Conservation (phyloP, 1,140 invertebrate genomes). For the Atopsyche davidsoni region DNA sequence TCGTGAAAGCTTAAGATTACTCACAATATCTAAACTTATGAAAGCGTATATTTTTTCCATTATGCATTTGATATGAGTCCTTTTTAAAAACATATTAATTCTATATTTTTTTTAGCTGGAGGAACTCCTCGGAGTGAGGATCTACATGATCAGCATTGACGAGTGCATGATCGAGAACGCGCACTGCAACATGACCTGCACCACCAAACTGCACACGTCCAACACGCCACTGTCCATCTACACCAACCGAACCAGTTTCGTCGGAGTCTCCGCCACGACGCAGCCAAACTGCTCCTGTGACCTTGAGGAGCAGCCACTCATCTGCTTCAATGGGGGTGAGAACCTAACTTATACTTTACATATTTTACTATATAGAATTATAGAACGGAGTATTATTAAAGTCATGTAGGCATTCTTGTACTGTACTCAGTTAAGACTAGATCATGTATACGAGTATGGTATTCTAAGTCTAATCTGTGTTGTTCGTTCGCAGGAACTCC, state of each 20-base stretch:
- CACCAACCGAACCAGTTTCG: conserved; percentile 84
- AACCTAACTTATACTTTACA: too few species aligned
- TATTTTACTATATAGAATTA: conserved; percentile 4
- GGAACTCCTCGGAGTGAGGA: conserved; percentile 60
- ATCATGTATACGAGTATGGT: too few species aligned
- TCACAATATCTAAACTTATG: too few species aligned
- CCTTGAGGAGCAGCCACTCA: conserved; percentile 39
- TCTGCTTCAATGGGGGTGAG: conserved; percentile 67
- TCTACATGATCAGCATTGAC: conserved; percentile 82
- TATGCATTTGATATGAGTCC: too few species aligned
- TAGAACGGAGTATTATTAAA: neutral
- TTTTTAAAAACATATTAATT: neutral
- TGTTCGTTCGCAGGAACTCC: conserved; percentile 47
- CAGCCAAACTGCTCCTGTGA: conserved; percentile 69
- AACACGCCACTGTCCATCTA: conserved; percentile 72
- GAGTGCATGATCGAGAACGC: conserved; percentile 73
- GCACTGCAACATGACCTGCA: conserved; percentile 66
- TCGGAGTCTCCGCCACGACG: conserved; percentile 76
- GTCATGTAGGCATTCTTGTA: neutral
- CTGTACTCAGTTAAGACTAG: neutral
- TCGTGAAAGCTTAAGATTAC: too few species aligned
- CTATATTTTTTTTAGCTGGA: conserved; percentile 51
- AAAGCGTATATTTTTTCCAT: too few species aligned
- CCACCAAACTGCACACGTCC: conserved; percentile 63
- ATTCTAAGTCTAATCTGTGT: too few species aligned